These are phyloP conservation scores for Desmodus rotundus DNA, from an alignment of 2,113 vertebrate species.

Conservation along the genomic window DNA sequence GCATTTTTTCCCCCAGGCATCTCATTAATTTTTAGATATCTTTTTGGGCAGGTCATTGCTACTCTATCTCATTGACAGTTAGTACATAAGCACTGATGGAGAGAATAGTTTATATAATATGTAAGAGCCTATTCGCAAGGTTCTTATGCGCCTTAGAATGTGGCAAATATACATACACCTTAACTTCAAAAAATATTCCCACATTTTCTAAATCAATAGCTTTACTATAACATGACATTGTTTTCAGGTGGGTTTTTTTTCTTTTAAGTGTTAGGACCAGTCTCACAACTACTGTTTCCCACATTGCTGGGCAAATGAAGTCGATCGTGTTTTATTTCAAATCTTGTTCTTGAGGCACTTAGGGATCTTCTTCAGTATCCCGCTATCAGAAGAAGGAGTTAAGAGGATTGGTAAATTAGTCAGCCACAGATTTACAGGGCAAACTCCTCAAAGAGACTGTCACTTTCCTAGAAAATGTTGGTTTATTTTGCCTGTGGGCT, in stretches of 20 bases:
- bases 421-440: not conserved
- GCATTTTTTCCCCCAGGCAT: conserved; percentile 33
- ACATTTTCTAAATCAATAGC: not conserved
- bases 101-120: not conserved
- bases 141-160: not conserved
- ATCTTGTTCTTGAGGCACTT: not conserved
- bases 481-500: not conserved
- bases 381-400: not conserved
- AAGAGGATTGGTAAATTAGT: not conserved
- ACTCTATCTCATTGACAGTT: conserved; percentile 32
- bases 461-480: not conserved
- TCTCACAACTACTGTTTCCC: not conserved
- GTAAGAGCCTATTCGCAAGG: not conserved
- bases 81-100: not conserved
- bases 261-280: not conserved
- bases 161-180: not conserved
- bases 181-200: not conserved
- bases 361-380: not conserved
- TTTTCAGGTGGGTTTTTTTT: not conserved
- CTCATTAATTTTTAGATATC: conserved; percentile 33
- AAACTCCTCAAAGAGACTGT: not conserved
- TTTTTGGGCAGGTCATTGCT: conserved; percentile 14
- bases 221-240: not conserved
- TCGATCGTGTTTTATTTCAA: not conserved
- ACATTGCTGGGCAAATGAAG: not conserved